Evolutionary conservation across 2,888 invertebrate species (phyloP), one percentile per base, ranked within the genome.

Genomic region (Clitarchus hookeri): DNA sequence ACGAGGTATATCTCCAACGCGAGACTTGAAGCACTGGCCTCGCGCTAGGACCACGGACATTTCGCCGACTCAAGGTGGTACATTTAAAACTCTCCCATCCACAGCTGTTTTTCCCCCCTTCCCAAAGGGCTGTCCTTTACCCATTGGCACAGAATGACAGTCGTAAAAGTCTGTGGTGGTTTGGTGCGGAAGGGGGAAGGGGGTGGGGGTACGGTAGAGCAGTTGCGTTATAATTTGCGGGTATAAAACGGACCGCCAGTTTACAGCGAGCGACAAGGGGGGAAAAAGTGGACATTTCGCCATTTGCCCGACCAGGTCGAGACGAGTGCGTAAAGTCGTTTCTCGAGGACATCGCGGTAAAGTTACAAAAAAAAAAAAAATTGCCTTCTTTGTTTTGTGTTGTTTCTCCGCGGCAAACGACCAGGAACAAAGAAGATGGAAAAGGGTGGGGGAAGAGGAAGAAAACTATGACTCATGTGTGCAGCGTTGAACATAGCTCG

Each of bases 161-260:
- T 8, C 53, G 65, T n/a, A 65, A n/a, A 65, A 65, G 65, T 19
- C 23, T 16, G 65, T 19, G 1, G 36, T 36, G 36, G 36, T 36
- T 36, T 36, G 36, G 36, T 36, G 36, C 2, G 36, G 36, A 36
- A 36, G 36, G 4, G 36, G 36, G 2, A 4, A 36, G 36, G 36
- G 4, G 36, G 36, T 3, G 53, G 53, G 19, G 19, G 53, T 16
- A 53, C 2, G 53, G 53, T 19, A 16, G 65, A n/a, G 65, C 1
- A 65, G 65, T 65, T 65, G 65, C 65, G 65, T 65, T 65, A n/a
- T 65, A 65, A 65, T 65, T 65, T 19, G 65, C n/a, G 65, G 23
- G 65, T 23, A n/a, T 65, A 65, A 19, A 65, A 65, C 16, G 65
- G 16, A 19, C n/a, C n/a, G 19, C n/a, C 23, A 19, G 8, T 19